Evolutionary conservation across 2,113 vertebrate species (phyloP).

Genomic region (Myotis davidii): DNA sequence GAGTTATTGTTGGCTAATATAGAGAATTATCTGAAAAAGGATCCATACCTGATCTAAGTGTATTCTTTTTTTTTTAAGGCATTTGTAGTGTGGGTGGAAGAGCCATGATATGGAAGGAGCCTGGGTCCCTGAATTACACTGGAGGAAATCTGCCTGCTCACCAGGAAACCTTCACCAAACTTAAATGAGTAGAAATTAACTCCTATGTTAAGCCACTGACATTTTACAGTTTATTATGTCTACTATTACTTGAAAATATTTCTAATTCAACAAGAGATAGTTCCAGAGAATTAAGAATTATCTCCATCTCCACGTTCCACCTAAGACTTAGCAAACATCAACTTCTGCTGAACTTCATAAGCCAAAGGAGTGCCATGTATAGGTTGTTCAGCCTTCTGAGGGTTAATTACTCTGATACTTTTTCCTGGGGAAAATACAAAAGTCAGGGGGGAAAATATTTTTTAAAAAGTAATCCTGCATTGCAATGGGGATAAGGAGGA

Average conservation of each 20-base stretch:
- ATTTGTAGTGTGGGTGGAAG: background rate
- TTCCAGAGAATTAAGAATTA: constrained; percentile 22
- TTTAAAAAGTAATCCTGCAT: no score
- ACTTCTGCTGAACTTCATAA: background rate
- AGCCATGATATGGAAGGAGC: background rate
- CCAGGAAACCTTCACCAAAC: background rate
- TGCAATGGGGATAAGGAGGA: background rate
- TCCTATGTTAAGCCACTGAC: background rate
- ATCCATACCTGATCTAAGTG: background rate
- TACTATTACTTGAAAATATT: background rate
- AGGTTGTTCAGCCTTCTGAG: background rate
- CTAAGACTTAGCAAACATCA: background rate
- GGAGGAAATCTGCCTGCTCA: background rate
- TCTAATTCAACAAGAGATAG: background rate
- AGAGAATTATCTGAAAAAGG: background rate
- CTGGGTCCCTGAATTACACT: background rate
- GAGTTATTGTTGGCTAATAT: background rate
- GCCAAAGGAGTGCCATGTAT: background rate
- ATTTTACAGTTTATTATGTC: background rate
- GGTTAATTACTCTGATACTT: background rate
- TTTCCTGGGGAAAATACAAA: background rate
- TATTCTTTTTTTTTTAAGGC: background rate
- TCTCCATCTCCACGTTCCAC: background rate
- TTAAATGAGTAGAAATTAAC: background rate
- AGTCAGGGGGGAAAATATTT: background rate